Conservation (phyloP, 2,888 invertebrate species). For the Himalopsyche japonica region DNA sequence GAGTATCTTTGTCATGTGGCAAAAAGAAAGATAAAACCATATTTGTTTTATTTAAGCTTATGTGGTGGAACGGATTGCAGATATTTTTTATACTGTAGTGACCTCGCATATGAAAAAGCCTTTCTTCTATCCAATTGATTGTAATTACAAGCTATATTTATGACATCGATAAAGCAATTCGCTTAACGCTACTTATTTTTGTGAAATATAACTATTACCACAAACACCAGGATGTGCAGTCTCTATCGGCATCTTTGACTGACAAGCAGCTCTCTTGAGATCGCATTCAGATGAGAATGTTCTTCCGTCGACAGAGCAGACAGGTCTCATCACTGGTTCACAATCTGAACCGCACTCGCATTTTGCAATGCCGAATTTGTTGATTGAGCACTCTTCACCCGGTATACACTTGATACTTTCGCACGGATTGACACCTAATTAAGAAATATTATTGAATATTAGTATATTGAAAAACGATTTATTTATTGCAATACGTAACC, state of each 20-base stretch:
- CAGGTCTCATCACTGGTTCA: conserved; percentile 77
- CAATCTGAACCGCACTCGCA: conserved; percentile 85
- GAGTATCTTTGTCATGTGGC: no score
- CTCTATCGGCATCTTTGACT: conserved; percentile 55
- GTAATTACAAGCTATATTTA: no score
- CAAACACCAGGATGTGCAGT: conserved; percentile 57
- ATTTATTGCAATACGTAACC: no score
- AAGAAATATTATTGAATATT: conserved; percentile 40
- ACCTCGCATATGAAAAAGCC: no score
- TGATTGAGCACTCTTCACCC: conserved; percentile 83
- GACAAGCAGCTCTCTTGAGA: conserved; percentile 72
- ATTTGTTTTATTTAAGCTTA: no score
- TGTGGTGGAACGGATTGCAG: no score
- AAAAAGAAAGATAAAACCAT: no score
- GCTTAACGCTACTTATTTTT: no score
- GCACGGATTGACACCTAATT: conserved; percentile 80
- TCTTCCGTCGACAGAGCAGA: conserved; percentile 83
- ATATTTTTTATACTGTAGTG: no score
- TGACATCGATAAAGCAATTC: not conserved
- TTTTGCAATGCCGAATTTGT: conserved; percentile 75
- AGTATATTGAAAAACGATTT: no score
- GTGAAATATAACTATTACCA: no score
- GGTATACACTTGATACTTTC: conserved; percentile 75
- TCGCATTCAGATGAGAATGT: conserved; percentile 86
- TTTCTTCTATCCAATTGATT: no score